Base-by-base conservation (phyloP, 2,797 vertebrate genomes). In the Tragopan temminckii region DNA sequence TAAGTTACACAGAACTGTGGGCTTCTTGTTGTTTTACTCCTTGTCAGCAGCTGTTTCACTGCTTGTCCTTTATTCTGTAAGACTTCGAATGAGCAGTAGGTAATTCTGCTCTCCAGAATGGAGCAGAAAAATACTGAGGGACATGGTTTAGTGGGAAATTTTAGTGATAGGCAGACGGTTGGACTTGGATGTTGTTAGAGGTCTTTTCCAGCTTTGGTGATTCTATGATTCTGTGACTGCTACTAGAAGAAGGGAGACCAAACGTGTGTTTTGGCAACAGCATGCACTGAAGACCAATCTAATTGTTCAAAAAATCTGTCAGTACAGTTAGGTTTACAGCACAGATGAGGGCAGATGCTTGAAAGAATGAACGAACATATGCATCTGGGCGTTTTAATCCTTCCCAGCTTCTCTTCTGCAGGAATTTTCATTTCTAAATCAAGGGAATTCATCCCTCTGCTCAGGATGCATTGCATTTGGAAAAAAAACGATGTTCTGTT, bases 31-130 rank as follows among this genome's bases (percentile, higher is more conserved):
- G 21, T 59, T 71, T 88, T 20, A 27, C 38, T 71, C 21, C 16
- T 21, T 66, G 55, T 42, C 62, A 63, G n/a, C 33, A 36, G 67
- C 79, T 74, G 24, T 61, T 88, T 62, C 27, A 27, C 69, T 89
- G 43, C 62, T 74, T 75, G 84, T 85, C 40, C 71, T 94, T 77
- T 87, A 45, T 36, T 69, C 33, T 89, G 38, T 76, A 83, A 58
- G 58, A 69, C 25, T 1, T 5, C 36, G 62, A 63, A 83, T 76
- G 59, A 75, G 35, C 46, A 91, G 42, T 38, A 90, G 67, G 70
- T 50, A 58, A 33, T 58, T 89, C 80, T 31, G 16, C 15, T 46
- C 45, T 90, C 68, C 38, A 53, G 58, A 90, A 78, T 16, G 5
- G 66, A 58, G 57, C 85, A 68, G 64, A 76, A 90, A 61, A 82